Conservation (phyloP, 1,140 invertebrate genomes). For the Bombyx mandarina region DNA sequence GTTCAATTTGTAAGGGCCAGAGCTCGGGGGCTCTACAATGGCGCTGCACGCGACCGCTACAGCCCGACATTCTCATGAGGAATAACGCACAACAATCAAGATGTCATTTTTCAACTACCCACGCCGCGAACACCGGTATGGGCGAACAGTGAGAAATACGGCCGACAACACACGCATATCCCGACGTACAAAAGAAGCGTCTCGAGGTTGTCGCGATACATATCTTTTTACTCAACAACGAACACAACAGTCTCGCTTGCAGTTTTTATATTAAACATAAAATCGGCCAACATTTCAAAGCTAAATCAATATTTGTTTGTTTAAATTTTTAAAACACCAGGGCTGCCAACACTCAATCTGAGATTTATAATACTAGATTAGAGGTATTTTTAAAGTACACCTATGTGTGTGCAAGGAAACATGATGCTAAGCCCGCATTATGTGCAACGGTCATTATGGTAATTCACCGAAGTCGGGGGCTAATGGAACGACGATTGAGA, state of each 20-base stretch:
- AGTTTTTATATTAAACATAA: constrained; percentile 33
- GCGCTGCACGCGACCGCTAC: constrained; percentile 49
- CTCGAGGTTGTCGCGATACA: constrained; percentile 50
- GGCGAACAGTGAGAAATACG: constrained; percentile 57
- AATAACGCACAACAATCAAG: constrained; percentile 69
- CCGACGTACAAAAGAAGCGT: constrained; percentile 52
- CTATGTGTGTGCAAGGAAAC: constrained; percentile 34
- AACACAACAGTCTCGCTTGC: constrained; percentile 39
- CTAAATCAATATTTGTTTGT: constrained; percentile 13
- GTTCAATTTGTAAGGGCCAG: constrained; percentile 63
- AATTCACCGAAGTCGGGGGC: constrained; percentile 53
- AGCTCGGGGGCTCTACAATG: constrained; percentile 44
- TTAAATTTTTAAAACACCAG: constrained; percentile 8
- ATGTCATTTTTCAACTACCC: constrained; percentile 71
- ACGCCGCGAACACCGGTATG: constrained; percentile 47
- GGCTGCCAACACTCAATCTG: constrained; percentile 4
- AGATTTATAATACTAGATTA: constrained; percentile 1
- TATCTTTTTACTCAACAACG: constrained; percentile 46
- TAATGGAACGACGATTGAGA: constrained; percentile 45
- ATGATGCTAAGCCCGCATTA: constrained; percentile 31
- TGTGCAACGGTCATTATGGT: constrained; percentile 47
- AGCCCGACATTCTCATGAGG: constrained; percentile 58
- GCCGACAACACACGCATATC: constrained; percentile 56
- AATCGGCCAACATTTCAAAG: constrained; percentile 23
- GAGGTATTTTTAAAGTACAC: not conserved